Evolutionary conservation across 2,797 vertebrate species (phyloP).

Genomic region (Melanotaenia boesemani): DNA sequence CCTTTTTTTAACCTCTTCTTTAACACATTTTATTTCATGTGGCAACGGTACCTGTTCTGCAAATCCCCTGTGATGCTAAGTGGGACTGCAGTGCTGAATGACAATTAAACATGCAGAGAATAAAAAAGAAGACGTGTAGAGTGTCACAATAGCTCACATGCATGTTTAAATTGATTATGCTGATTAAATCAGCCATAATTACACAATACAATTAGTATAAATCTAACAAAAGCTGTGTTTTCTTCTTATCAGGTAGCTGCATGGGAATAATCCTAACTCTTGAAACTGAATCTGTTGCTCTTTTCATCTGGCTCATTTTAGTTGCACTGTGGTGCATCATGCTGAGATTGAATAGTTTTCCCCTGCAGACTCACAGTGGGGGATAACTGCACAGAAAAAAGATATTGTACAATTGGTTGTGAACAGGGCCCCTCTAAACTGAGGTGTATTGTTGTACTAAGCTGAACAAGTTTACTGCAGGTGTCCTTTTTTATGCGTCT

Average conservation of each 20-base stretch:
- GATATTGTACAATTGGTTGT: slow-evolving; percentile 6
- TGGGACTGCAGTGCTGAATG: slow-evolving; percentile 24
- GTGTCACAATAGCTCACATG: slow-evolving; percentile 27
- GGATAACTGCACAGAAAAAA: slow-evolving; percentile 21
- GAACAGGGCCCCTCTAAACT: not conserved
- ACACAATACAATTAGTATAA: slow-evolving; percentile 32
- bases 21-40: slow-evolving; percentile 51
- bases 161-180: slow-evolving; percentile 14
- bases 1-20: slow-evolving; percentile 6
- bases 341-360: slow-evolving; percentile 26
- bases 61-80: slow-evolving; percentile 45
- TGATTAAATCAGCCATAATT: slow-evolving; percentile 29
- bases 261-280: slow-evolving; percentile 20
- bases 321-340: slow-evolving; percentile 7
- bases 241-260: slow-evolving; percentile 18
- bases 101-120: slow-evolving; percentile 14
- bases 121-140: slow-evolving; percentile 4
- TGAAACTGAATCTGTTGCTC: slow-evolving; percentile 17
- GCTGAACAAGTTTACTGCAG: slow-evolving; percentile 6
- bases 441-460: slow-evolving; percentile 1
- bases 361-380: slow-evolving; percentile 7
- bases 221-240: slow-evolving; percentile 3
- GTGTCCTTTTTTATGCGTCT: not conserved
- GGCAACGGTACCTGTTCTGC: slow-evolving; percentile 41
- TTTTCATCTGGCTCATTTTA: slow-evolving; percentile 36